Percentiles rank a stretch among this genome's conserved stretches.
Evolutionary conservation across 2,113 vertebrate species (phyloP).

Genomic region (Rhagologus leucostigma): DNA sequence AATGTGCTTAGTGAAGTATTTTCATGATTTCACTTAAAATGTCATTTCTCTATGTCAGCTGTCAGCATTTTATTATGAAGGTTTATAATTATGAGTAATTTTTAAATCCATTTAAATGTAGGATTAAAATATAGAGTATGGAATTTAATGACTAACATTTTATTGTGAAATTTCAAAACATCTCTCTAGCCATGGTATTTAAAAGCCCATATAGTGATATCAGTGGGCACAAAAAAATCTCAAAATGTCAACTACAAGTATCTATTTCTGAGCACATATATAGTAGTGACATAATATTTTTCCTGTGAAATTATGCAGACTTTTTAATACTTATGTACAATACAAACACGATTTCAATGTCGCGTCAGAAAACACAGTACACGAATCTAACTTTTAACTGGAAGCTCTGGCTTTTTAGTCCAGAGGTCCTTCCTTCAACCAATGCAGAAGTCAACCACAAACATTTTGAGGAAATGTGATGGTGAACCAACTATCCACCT

Average conservation of each 20-base stretch:
- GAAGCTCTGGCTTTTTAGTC: background rate
- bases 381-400: background rate
- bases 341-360: background rate
- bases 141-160: conserved; percentile 8
- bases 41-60: background rate
- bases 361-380: background rate
- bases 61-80: conserved; percentile 13
- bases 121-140: background rate
- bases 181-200: background rate
- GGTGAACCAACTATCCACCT: background rate
- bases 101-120: background rate
- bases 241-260: background rate
- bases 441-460: background rate
- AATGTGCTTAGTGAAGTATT: background rate
- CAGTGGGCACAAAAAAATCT: background rate
- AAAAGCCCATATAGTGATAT: background rate
- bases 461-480: background rate
- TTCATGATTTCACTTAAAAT: conserved; percentile 22
- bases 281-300: background rate
- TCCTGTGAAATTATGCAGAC: background rate
- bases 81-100: background rate
- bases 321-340: background rate
- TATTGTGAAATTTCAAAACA: background rate
- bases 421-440: background rate
- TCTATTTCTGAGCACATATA: background rate